Percentiles rank a stretch among this genome's conserved stretches.
Evolutionary conservation across 1,140 invertebrate genomes (phyloP).

Genomic region (Polyergus mexicanus): DNA sequence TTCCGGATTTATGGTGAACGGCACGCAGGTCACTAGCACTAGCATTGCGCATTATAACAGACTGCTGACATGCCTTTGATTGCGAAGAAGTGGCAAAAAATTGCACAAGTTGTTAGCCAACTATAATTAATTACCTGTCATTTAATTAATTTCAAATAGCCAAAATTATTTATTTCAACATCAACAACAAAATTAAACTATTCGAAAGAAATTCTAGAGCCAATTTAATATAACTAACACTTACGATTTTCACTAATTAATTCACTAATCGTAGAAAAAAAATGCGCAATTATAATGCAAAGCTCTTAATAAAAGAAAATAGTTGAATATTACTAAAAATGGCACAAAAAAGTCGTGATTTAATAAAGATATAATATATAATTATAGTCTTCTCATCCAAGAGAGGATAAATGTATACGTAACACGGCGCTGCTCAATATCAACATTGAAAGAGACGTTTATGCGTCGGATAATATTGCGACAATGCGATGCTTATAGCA

Average conservation of each 20-base stretch:
- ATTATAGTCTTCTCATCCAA: background rate
- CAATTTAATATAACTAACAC: background rate
- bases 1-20: constrained; percentile 82
- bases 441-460: background rate
- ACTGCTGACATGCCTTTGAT: constrained; percentile 54
- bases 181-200: background rate
- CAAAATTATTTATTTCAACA: background rate
- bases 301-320: background rate
- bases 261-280: background rate
- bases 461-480: constrained; percentile 9
- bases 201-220: background rate
- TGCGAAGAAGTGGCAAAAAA: constrained; percentile 50
- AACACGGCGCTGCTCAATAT: constrained; percentile 17
- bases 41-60: constrained; percentile 60
- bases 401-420: constrained; percentile 1
- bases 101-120: constrained; percentile 13
- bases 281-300: background rate
- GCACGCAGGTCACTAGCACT: constrained; percentile 70
- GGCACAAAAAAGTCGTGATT: background rate
- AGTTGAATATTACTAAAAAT: background rate
- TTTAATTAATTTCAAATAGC: background rate
- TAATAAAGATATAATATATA: background rate
- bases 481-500: constrained; percentile 38
- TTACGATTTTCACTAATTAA: background rate
- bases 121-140: constrained; percentile 29